phyloP scores from a whole-genome alignment of 2,797 vertebrate genomes.

The Clangula hyemalis region DNA sequence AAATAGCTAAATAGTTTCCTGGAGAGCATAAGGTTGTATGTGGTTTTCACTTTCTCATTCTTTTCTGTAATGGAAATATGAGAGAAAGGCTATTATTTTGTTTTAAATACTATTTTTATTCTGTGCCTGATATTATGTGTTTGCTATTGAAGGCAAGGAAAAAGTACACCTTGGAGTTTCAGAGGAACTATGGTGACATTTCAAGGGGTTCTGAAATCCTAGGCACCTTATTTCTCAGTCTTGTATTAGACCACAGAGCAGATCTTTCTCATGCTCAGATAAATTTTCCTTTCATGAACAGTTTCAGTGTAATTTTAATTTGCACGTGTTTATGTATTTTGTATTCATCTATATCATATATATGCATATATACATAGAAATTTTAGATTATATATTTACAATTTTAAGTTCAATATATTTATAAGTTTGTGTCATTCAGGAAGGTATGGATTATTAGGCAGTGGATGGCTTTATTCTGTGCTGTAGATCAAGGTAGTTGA shows the following conservation, averaged over 20 bases:
- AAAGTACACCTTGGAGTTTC: not conserved
- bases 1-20: not conserved
- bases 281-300: not conserved
- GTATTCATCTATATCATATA: not conserved
- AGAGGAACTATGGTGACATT: not conserved
- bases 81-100: not conserved
- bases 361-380: not conserved
- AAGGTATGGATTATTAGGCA: not conserved
- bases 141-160: not conserved
- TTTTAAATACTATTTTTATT: not conserved
- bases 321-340: not conserved
- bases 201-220: not conserved
- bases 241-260: not conserved
- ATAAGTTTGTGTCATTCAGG: not conserved
- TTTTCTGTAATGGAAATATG: not conserved
- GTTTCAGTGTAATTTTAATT: not conserved
- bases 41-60: not conserved
- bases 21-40: not conserved
- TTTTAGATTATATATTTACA: not conserved
- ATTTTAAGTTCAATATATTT: not conserved
- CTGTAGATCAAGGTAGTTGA: not conserved
- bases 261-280: not conserved
- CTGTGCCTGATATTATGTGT: not conserved
- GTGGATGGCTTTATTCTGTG: not conserved
- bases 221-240: not conserved